phyloP scores from a whole-genome alignment of 2,888 invertebrate species.

The Andrena haemorrhoa region DNA sequence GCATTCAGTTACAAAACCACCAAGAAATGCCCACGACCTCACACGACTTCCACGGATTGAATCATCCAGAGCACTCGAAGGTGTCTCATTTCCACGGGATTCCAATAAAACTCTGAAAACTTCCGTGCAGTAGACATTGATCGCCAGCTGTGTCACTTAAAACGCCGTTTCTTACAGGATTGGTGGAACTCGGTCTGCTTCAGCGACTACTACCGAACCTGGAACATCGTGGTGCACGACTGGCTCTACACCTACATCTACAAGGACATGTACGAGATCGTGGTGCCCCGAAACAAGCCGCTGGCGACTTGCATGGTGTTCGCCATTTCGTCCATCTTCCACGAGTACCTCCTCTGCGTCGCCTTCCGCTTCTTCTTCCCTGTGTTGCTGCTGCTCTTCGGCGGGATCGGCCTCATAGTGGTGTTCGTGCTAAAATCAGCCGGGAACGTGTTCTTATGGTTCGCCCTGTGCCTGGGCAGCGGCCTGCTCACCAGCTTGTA shows the following conservation, averaged over 20 bases:
- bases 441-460: slow-evolving; percentile 95
- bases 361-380: slow-evolving; percentile 95
- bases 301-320: slow-evolving; percentile 89
- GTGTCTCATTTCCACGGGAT: slow-evolving; percentile 1
- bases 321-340: slow-evolving; percentile 93
- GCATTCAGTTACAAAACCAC: not conserved
- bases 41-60: slow-evolving; percentile 14
- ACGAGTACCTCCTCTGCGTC: slow-evolving; percentile 93
- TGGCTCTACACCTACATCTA: slow-evolving; percentile 97
- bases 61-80: slow-evolving; percentile 17
- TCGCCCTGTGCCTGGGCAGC: slow-evolving; percentile 91
- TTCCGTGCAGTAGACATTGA: too few species aligned
- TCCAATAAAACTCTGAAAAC: slow-evolving; percentile 3
- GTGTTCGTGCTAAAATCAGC: slow-evolving; percentile 86
- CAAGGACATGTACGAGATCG: slow-evolving; percentile 86
- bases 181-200: slow-evolving; percentile 91
- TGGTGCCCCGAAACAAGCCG: slow-evolving; percentile 84
- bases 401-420: slow-evolving; percentile 88
- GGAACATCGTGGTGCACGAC: slow-evolving; percentile 98
- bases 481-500: slow-evolving; percentile 92
- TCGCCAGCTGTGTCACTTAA: too few species aligned
- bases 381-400: slow-evolving; percentile 92
- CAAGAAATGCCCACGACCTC: not conserved
- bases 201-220: slow-evolving; percentile 94
- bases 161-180: slow-evolving; percentile 24